Evolutionary conservation across 2,797 vertebrate genomes (phyloP).

Genomic region (Gastrophryne carolinensis): DNA sequence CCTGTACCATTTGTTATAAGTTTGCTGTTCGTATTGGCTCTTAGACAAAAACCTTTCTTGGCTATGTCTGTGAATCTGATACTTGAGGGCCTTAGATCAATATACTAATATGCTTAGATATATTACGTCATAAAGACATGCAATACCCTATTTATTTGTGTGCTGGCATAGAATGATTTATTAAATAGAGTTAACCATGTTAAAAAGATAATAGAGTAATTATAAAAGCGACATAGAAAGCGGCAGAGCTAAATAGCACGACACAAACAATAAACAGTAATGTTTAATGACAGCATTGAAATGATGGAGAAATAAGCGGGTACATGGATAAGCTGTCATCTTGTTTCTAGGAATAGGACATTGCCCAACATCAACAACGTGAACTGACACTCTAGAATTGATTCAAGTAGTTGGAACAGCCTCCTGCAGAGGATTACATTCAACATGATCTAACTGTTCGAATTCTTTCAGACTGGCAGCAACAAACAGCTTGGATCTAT

Average conservation of each 20-base stretch:
- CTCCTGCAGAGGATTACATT: conserved; percentile 53
- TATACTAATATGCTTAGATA: too few relatives aligned
- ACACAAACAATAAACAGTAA: background rate
- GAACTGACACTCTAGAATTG: conserved; percentile 55
- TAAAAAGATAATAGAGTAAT: conserved; percentile 3
- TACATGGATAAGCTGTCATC: conserved; percentile 60
- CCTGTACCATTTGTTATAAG: too few relatives aligned
- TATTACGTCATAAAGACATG: background rate
- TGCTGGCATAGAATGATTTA: background rate
- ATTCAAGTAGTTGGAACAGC: conserved; percentile 56
- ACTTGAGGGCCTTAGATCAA: too few relatives aligned
- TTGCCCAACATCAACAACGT: conserved; percentile 61
- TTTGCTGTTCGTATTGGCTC: too few relatives aligned
- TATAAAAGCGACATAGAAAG: background rate
- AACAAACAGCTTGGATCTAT: conserved; percentile 55
- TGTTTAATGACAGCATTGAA: background rate
- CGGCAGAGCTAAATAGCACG: background rate
- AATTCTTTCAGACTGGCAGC: conserved; percentile 51
- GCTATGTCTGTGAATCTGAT: too few relatives aligned
- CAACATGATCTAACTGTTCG: conserved; percentile 59
- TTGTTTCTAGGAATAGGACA: conserved; percentile 60
- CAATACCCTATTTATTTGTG: background rate
- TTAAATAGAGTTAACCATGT: background rate
- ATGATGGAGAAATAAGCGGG: conserved; percentile 12
- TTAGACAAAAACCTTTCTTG: too few relatives aligned